Evolutionary conservation across 2,113 vertebrate genomes (phyloP).

Genomic region (Neolamprologus sp.): DNA sequence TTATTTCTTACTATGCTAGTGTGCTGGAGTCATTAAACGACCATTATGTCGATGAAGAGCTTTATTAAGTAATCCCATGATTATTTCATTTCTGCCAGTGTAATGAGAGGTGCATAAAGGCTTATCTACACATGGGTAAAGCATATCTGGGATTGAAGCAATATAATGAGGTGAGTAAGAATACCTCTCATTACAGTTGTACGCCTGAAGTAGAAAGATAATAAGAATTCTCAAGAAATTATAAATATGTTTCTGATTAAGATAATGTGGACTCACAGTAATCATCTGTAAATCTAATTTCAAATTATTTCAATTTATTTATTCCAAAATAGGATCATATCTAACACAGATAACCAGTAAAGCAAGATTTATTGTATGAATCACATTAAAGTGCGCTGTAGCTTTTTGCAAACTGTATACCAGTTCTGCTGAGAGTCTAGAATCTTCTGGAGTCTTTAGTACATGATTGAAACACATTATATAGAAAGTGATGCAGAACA

Average conservation of each 20-base stretch:
- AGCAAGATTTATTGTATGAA: not conserved
- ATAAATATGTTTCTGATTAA: not conserved
- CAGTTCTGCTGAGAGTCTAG: not conserved
- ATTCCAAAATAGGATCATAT: not conserved
- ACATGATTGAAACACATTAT: not conserved
- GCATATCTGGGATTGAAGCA: constrained; percentile 76
- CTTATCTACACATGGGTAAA: constrained; percentile 85
- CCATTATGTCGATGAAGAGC: not conserved
- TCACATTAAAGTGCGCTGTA: not conserved
- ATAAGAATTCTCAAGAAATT: not conserved
- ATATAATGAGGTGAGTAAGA: constrained; percentile 73
- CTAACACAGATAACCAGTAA: not conserved
- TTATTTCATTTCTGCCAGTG: constrained; percentile 72
- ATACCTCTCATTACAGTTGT: not conserved
- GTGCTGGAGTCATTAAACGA: not conserved
- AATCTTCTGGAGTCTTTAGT: not conserved
- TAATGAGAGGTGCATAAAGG: constrained; percentile 81
- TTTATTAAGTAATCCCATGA: not conserved
- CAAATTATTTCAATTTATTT: not conserved
- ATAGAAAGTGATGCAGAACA: not conserved
- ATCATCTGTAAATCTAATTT: not conserved
- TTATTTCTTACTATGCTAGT: not conserved
- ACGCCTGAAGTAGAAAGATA: not conserved
- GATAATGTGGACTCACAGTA: not conserved
- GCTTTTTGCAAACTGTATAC: not conserved